Percentiles rank a stretch among this genome's conserved stretches.
phyloP scores from a whole-genome alignment of 64 coral and sea anemone genomes.

The Platygyra sinensis region DNA sequence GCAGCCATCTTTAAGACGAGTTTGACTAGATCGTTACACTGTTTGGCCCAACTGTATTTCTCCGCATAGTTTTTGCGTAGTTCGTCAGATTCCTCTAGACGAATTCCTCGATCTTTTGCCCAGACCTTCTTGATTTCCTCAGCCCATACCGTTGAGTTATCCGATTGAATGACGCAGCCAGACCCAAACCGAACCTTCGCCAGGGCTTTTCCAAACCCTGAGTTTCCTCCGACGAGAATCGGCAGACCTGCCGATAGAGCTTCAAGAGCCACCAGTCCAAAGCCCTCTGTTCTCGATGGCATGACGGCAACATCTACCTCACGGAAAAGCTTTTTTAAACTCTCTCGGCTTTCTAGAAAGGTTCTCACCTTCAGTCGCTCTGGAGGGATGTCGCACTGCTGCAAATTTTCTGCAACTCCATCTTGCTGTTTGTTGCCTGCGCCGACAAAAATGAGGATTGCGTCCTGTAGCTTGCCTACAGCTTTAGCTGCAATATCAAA shows the following conservation, averaged over 20 bases:
- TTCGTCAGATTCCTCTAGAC: neutral
- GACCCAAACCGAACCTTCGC: neutral
- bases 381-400: neutral
- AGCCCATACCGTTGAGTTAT: neutral
- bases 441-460: constrained; percentile 15
- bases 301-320: neutral
- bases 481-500: constrained; percentile 31
- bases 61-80: neutral
- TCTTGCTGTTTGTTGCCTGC: neutral
- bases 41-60: constrained; percentile 22
- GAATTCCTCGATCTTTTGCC: neutral
- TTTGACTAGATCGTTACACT: neutral
- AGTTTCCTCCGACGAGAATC: neutral
- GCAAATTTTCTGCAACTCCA: neutral
- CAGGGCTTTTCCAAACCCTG: constrained; percentile 18
- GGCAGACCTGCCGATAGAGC: constrained; percentile 27
- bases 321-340: neutral
- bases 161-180: neutral
- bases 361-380: neutral
- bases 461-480: neutral
- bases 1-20: neutral
- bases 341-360: neutral
- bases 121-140: neutral
- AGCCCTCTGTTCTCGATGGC: constrained; percentile 21
- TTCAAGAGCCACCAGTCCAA: constrained; percentile 8